Conservation (phyloP, 2,888 invertebrate genomes). For the Dermolepida albohirtum region DNA sequence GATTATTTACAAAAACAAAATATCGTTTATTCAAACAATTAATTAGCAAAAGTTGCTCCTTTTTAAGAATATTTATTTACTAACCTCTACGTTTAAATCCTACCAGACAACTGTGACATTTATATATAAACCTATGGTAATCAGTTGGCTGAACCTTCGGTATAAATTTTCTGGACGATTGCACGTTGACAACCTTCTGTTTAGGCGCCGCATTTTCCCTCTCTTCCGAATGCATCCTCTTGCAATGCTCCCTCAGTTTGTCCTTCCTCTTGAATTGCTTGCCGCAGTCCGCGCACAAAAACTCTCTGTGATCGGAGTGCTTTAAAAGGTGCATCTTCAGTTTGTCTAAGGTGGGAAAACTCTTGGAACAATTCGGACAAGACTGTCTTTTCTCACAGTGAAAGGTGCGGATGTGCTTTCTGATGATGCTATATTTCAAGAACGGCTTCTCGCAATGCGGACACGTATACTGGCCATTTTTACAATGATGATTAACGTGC, state of each 20-base stretch:
- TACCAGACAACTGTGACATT: slow-evolving; percentile 79
- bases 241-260: slow-evolving; percentile 79
- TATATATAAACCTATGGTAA: slow-evolving; percentile 80
- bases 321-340: slow-evolving; percentile 77
- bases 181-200: slow-evolving; percentile 47
- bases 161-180: slow-evolving; percentile 67
- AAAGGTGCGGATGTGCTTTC: slow-evolving; percentile 79
- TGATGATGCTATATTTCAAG: slow-evolving; percentile 75
- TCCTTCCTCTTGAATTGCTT: slow-evolving; percentile 83
- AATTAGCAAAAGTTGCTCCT: not conserved
- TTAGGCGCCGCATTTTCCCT: slow-evolving; percentile 62
- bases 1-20: not conserved
- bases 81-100: slow-evolving; percentile 84
- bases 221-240: slow-evolving; percentile 71
- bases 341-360: slow-evolving; percentile 78
- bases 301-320: slow-evolving; percentile 75
- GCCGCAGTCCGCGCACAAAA: slow-evolving; percentile 81
- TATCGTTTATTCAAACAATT: not conserved
- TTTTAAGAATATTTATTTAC: slow-evolving; percentile 13
- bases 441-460: slow-evolving; percentile 77
- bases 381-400: slow-evolving; percentile 76
- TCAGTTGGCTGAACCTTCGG: slow-evolving; percentile 73
- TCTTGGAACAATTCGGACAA: slow-evolving; percentile 77
- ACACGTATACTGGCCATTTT: slow-evolving; percentile 76
- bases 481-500: slow-evolving; percentile 75